Evolutionary conservation across 2,113 vertebrate species (phyloP).

Genomic region (Eublepharis macularius): DNA sequence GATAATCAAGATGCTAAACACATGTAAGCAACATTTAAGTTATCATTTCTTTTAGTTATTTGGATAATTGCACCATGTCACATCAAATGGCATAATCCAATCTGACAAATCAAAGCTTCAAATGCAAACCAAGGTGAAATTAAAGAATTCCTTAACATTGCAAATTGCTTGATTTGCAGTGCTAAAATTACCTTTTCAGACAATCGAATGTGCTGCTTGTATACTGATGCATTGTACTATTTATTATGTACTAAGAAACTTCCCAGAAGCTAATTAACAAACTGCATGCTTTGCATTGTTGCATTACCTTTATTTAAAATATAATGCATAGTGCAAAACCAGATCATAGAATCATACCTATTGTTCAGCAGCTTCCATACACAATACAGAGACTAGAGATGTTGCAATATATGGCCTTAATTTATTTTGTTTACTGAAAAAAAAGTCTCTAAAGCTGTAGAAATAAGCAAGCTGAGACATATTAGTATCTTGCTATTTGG

Average conservation of each 20-base stretch:
- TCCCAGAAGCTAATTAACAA: neutral
- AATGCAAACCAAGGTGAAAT: neutral
- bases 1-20: neutral
- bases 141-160: neutral
- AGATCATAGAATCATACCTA: conserved; percentile 20
- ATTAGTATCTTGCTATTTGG: conserved; percentile 5
- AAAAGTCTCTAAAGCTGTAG: neutral
- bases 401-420: neutral
- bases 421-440: conserved; percentile 42
- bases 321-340: conserved; percentile 3
- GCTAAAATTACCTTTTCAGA: conserved; percentile 26
- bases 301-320: conserved; percentile 7
- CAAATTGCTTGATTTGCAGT: neutral
- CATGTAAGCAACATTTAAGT: neutral
- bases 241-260: neutral
- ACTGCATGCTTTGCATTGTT: neutral
- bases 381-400: conserved; percentile 32
- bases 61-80: neutral
- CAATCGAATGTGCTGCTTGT: neutral
- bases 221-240: neutral
- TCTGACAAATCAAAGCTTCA: neutral
- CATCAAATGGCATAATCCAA: neutral
- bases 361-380: conserved; percentile 12
- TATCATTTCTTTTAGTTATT: neutral
- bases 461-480: neutral